These are phyloP conservation scores for Danio albolineatus DNA, from an alignment of 2,797 vertebrate species.

Conservation along the genomic window DNA sequence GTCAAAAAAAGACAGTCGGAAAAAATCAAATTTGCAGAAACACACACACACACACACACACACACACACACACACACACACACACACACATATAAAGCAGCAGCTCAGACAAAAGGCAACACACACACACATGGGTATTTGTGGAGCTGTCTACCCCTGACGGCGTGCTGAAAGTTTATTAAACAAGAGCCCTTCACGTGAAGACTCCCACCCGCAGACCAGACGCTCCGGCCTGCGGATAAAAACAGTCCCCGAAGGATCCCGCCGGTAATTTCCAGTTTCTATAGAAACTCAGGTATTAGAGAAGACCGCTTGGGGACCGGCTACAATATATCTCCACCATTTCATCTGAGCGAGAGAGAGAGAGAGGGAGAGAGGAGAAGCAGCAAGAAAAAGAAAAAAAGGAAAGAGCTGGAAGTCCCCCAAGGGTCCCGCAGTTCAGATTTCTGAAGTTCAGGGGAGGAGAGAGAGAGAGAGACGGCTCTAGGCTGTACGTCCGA, in stretches of 20 bases:
- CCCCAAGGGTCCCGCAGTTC: conserved; percentile 94
- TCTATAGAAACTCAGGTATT: conserved; percentile 99
- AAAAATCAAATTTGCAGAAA: conserved; percentile 86
- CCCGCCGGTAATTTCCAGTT: conserved; percentile 98
- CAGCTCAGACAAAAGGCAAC: conserved; percentile 82
- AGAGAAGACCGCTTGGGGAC: conserved; percentile 99
- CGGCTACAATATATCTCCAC: conserved; percentile 99
- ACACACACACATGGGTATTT: conserved; percentile 83
- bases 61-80: too few relatives aligned
- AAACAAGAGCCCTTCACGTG: conserved; percentile 91
- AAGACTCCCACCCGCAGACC: conserved; percentile 71
- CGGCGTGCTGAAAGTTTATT: conserved; percentile 94
- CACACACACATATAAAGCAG: conserved; percentile 86
- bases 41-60: conserved; percentile 40
- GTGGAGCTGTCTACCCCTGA: conserved; percentile 88
- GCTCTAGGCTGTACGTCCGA: conserved; percentile 85
- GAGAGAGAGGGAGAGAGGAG: conserved; percentile 46
- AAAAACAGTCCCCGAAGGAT: conserved; percentile 95
- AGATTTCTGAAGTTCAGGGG: conserved; percentile 99
- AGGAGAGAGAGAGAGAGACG: conserved; percentile 71
- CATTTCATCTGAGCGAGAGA: conserved; percentile 88
- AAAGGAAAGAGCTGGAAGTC: conserved; percentile 68
- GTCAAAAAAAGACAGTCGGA: conserved; percentile 71
- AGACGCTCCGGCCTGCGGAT: conserved; percentile 98
- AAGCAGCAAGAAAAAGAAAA: conserved; percentile 49